Percentiles rank a stretch among this genome's conserved stretches.
phyloP scores from a whole-genome alignment of 2,113 vertebrate genomes.

The Sylvia atricapilla region DNA sequence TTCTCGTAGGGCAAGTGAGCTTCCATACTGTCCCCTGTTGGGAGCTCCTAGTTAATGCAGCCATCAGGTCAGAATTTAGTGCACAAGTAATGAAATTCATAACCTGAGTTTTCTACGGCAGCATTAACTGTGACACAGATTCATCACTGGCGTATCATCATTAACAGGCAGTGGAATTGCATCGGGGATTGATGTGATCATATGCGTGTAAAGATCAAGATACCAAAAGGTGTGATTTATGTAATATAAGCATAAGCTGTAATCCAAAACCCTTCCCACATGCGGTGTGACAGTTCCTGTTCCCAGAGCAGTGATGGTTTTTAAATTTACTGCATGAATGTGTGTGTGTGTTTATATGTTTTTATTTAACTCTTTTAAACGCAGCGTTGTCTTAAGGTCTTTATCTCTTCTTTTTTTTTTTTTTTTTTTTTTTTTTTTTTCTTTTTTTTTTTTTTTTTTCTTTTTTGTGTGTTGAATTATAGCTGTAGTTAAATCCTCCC shows the following conservation, averaged over 20 bases:
- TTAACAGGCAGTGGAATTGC: conserved; percentile 53
- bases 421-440: too few relatives aligned
- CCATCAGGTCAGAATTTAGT: conserved; percentile 14
- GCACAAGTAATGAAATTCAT: conserved; percentile 48
- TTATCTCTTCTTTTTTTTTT: background rate
- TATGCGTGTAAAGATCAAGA: conserved; percentile 45
- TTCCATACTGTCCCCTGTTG: conserved; percentile 38
- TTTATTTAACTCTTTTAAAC: conserved; percentile 41
- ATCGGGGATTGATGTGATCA: conserved; percentile 37
- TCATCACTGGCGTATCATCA: background rate
- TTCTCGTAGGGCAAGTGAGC: background rate
- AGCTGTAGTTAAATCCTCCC: background rate
- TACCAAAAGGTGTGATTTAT: conserved; percentile 59
- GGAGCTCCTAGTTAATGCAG: conserved; percentile 31
- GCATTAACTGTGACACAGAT: conserved; percentile 46
- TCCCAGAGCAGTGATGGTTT: conserved; percentile 16
- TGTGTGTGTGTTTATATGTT: background rate
- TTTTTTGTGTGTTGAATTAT: background rate
- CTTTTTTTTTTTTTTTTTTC: background rate
- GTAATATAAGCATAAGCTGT: conserved; percentile 39
- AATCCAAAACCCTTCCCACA: conserved; percentile 31
- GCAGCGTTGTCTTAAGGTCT: background rate
- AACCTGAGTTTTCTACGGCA: background rate
- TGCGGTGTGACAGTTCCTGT: background rate
- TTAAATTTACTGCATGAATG: conserved; percentile 37